Evolutionary conservation across 2,888 invertebrate species (phyloP).

Genomic region (Mesorhabditis sp.): DNA sequence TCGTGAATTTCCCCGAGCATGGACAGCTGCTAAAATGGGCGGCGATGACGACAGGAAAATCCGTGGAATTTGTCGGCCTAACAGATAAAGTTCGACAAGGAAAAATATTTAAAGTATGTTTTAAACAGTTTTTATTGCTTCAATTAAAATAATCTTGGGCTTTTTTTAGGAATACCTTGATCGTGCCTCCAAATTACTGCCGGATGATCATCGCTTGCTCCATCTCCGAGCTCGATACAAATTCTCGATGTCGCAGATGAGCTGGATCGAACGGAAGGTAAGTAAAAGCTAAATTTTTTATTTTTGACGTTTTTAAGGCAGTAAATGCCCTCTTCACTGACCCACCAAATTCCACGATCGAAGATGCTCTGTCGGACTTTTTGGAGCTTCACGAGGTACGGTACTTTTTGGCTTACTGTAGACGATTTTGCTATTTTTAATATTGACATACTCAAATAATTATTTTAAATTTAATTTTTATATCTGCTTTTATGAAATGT

Average conservation of each 20-base stretch:
- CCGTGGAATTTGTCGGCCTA: background rate
- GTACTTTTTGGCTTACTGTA: too few species aligned
- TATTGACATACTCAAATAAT: too few species aligned
- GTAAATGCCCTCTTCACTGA: background rate
- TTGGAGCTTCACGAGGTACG: background rate
- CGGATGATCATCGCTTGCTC: background rate
- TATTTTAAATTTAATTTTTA: too few species aligned
- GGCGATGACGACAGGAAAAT: background rate
- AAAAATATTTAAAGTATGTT: background rate
- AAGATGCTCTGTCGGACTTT: background rate
- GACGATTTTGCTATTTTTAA: too few species aligned
- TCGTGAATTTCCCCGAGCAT: background rate
- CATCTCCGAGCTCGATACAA: background rate
- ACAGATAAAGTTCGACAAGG: conserved; percentile 4
- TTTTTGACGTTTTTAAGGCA: too few species aligned
- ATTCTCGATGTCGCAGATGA: conserved; percentile 6
- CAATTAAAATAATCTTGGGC: too few species aligned
- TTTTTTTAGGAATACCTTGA: conserved; percentile 4
- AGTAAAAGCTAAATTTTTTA: background rate
- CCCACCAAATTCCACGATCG: background rate
- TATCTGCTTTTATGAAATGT: background rate
- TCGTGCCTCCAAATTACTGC: background rate
- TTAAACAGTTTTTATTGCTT: too few species aligned
- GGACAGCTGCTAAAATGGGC: background rate
- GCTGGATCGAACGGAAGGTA: background rate